Conservation (phyloP, 2,113 vertebrate species). For the Taurulus bubalis region DNA sequence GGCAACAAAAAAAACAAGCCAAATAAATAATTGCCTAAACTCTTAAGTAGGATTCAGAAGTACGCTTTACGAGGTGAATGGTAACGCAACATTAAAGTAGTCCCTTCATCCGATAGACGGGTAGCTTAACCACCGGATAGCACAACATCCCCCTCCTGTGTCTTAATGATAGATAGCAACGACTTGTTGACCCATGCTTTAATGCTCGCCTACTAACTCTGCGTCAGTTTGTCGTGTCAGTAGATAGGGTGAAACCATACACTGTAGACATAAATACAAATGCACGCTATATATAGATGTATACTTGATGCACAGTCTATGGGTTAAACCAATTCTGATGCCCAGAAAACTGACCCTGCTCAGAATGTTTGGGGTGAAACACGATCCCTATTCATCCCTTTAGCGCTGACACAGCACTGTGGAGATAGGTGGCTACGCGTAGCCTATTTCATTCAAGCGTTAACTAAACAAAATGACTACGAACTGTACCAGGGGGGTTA, state of each 20-base stretch:
- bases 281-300: not conserved
- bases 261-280: not conserved
- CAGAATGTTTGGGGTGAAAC: not conserved
- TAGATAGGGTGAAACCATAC: not conserved
- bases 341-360: not conserved
- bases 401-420: not conserved
- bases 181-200: not conserved
- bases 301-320: not conserved
- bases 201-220: not conserved
- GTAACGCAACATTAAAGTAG: constrained; percentile 56
- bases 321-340: not conserved
- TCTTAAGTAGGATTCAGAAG: accelerated
- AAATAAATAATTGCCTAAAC: not conserved
- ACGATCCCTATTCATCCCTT: not conserved
- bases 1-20: too few relatives aligned
- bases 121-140: constrained; percentile 37
- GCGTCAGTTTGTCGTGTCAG: not conserved
- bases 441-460: not conserved
- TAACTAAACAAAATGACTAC: not conserved
- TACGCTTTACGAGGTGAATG: constrained; percentile 41
- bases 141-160: constrained; percentile 81
- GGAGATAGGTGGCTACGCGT: not conserved
- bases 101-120: constrained; percentile 9
- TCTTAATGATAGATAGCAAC: constrained; percentile 72
- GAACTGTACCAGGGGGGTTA: not conserved